phyloP scores from a whole-genome alignment of 2,113 vertebrate species.

The Neomonachus schauinslandi region DNA sequence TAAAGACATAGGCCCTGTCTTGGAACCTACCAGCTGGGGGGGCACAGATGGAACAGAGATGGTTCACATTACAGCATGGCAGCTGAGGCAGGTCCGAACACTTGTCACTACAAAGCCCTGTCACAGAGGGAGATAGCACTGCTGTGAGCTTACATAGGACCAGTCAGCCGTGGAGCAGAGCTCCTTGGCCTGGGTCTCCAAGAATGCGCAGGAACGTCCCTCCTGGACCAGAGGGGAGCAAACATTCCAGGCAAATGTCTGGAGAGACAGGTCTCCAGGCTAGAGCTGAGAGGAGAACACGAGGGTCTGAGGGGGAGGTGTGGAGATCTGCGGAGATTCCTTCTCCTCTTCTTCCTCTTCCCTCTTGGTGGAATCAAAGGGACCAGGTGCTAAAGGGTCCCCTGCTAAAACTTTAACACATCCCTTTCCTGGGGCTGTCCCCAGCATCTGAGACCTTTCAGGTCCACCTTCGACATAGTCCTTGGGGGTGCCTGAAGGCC shows the following conservation, averaged over 20 bases:
- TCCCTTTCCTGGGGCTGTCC: neutral
- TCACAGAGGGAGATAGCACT: neutral
- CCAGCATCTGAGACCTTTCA: neutral
- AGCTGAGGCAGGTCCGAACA: fast-evolving
- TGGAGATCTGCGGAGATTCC: neutral
- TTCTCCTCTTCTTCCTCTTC: neutral
- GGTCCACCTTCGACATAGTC: neutral
- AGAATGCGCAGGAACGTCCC: neutral
- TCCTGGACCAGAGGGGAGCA: neutral
- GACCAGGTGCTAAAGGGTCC: neutral
- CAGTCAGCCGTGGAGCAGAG: neutral
- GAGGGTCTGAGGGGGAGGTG: too few relatives aligned
- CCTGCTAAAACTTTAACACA: neutral
- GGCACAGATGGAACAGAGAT: neutral
- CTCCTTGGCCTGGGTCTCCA: neutral
- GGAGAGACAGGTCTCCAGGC: neutral
- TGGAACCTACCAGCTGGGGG: neutral
- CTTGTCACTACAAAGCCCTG: fast-evolving
- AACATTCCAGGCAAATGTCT: neutral
- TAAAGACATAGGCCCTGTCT: neutral
- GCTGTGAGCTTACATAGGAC: neutral
- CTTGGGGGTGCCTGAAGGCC: neutral
- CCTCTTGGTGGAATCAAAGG: neutral
- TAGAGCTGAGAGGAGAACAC: neutral
- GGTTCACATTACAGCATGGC: neutral